Conservation (phyloP, 2,113 vertebrate genomes). For the Paedocypris sp. region DNA sequence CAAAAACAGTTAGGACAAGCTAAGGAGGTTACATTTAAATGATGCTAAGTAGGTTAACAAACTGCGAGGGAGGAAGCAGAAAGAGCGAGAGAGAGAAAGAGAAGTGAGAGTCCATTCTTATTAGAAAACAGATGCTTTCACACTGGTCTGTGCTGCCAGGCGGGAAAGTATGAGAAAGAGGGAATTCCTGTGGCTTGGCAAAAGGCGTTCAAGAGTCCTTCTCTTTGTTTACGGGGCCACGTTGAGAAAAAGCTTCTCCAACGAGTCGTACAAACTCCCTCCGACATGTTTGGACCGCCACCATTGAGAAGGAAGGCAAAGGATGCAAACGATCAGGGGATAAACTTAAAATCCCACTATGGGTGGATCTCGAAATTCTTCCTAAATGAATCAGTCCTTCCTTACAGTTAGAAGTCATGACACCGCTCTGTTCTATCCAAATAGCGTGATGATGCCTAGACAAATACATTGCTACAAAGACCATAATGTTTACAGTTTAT, state of each 20-base stretch:
- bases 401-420: neutral
- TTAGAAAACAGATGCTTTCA: slow-evolving; percentile 25
- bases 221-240: slow-evolving; percentile 52
- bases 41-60: too few species aligned
- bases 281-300: slow-evolving; percentile 13
- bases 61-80: too few species aligned
- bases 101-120: slow-evolving; percentile 27
- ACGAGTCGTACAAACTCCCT: slow-evolving; percentile 39
- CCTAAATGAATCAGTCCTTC: slow-evolving; percentile 11
- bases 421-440: too few species aligned
- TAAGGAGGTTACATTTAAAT: too few species aligned
- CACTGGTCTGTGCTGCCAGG: slow-evolving; percentile 51
- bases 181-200: slow-evolving; percentile 67
- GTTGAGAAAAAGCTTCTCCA: slow-evolving; percentile 52
- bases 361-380: slow-evolving; percentile 14
- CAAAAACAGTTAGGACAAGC: too few species aligned
- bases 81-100: neutral
- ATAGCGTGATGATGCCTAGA: too few species aligned
- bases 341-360: neutral
- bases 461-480: too few species aligned
- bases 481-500: too few species aligned
- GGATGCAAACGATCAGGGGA: slow-evolving; percentile 20
- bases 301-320: slow-evolving; percentile 31
- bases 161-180: slow-evolving; percentile 50
- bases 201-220: slow-evolving; percentile 45